phyloP scores from a whole-genome alignment of 1,140 invertebrate species.

The Drosophila pallidifrons region DNA sequence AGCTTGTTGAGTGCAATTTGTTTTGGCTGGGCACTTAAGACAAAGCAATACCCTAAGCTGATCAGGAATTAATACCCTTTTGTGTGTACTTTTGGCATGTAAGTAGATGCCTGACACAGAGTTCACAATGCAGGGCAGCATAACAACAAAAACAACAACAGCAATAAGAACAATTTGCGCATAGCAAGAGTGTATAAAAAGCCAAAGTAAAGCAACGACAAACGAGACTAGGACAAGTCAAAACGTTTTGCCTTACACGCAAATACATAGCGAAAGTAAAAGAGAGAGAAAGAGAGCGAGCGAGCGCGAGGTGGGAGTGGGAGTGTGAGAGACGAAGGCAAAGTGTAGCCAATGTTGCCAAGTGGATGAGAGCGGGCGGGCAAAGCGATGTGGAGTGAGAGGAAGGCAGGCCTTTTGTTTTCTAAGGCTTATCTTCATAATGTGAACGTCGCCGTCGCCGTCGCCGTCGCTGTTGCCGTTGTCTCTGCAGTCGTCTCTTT shows the following conservation, averaged over 20 bases:
- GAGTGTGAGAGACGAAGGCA: not conserved
- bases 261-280: not conserved
- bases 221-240: constrained; percentile 56
- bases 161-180: constrained; percentile 15
- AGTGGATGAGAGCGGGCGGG: not conserved
- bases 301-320: not conserved
- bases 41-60: constrained; percentile 30
- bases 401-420: constrained; percentile 66
- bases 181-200: constrained; percentile 42
- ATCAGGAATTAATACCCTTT: constrained; percentile 38
- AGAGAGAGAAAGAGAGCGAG: not conserved
- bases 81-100: constrained; percentile 15
- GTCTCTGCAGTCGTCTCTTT: constrained; percentile 26
- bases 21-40: not conserved
- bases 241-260: constrained; percentile 56
- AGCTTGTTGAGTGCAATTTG: too few relatives aligned
- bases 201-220: constrained; percentile 30
- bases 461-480: constrained; percentile 16
- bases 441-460: constrained; percentile 72
- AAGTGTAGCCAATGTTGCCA: constrained; percentile 12
- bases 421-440: constrained; percentile 80
- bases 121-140: constrained; percentile 36
- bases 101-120: constrained; percentile 32
- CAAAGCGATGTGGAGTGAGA: not conserved
- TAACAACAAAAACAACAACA: too few relatives aligned